phyloP scores from a whole-genome alignment of 2,797 vertebrate species.

The Phataginus tetradactyla region DNA sequence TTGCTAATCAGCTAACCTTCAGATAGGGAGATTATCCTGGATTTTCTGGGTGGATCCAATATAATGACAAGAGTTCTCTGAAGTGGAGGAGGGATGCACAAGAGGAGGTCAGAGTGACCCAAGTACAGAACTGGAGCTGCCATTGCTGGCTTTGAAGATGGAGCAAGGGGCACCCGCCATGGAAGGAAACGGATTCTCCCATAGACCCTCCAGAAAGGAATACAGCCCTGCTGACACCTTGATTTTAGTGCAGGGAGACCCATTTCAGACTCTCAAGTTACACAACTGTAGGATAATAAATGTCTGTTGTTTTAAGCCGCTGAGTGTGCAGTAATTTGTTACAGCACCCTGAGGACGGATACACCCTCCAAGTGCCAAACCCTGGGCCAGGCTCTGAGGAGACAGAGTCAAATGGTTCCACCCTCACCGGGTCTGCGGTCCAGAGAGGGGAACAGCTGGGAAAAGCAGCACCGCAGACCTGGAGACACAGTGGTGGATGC shows the following conservation, averaged over 20 bases:
- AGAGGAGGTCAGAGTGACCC: not conserved
- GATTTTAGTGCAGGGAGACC: not conserved
- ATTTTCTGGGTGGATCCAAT: not conserved
- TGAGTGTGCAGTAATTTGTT: not conserved
- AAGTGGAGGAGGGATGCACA: not conserved
- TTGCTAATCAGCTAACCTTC: too few species aligned
- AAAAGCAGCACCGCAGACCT: not conserved
- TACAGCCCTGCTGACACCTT: rapidly evolving
- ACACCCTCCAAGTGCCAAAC: not conserved
- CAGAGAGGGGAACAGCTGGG: not conserved
- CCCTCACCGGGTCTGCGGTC: not conserved
- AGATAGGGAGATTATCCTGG: too few species aligned
- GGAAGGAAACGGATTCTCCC: not conserved
- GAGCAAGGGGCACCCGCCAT: rapidly evolving
- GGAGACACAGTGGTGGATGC: rapidly evolving
- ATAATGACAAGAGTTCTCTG: not conserved
- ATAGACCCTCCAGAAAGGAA: not conserved
- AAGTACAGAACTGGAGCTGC: rapidly evolving
- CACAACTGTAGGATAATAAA: not conserved
- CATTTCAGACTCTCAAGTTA: not conserved
- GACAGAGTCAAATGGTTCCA: not conserved
- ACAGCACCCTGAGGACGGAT: not conserved
- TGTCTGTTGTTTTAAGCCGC: not conserved
- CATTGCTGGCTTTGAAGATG: not conserved
- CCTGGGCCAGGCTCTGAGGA: not conserved